These are phyloP conservation scores for Microdon myrmicae DNA, from an alignment of 2,888 invertebrate species.

Conservation along the genomic window DNA sequence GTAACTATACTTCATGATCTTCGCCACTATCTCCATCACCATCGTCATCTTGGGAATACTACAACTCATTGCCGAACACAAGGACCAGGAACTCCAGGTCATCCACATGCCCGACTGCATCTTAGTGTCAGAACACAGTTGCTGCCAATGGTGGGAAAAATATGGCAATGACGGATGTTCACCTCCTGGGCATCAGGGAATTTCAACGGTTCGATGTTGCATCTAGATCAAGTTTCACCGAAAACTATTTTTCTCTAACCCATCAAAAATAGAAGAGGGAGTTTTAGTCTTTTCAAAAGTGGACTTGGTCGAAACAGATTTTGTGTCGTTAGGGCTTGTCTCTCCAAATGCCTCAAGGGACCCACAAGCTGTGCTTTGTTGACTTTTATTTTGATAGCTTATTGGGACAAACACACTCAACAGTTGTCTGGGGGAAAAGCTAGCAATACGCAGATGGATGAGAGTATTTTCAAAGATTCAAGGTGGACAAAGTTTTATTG, in stretches of 20 bases:
- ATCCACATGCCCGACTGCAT: constrained; percentile 8
- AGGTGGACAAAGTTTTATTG: no score
- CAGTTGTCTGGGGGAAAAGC: no score
- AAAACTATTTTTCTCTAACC: constrained; percentile 26
- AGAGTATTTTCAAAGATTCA: no score
- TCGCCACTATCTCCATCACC: constrained; percentile 7
- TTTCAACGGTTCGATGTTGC: constrained; percentile 4
- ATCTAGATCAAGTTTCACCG: constrained; percentile 9
- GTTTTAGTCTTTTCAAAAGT: constrained; percentile 25
- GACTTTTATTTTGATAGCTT: constrained; percentile 15
- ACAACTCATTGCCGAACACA: constrained; percentile 25
- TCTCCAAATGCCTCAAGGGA: neutral
- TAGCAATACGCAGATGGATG: no score
- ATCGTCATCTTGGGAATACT: constrained; percentile 39
- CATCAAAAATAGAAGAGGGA: constrained; percentile 31
- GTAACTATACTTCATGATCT: no score
- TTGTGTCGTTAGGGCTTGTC: constrained; percentile 8
- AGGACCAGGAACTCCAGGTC: constrained; percentile 16
- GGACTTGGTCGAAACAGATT: constrained; percentile 6
- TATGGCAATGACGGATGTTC: constrained; percentile 44
- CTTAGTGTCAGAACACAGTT: constrained; percentile 12
- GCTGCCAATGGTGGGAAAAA: constrained; percentile 30
- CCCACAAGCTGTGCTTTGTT: constrained; percentile 10
- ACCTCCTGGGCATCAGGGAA: constrained; percentile 24
- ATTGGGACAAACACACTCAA: no score